Conservation (phyloP, 2,797 vertebrate genomes). For the Caiman crocodilus region DNA sequence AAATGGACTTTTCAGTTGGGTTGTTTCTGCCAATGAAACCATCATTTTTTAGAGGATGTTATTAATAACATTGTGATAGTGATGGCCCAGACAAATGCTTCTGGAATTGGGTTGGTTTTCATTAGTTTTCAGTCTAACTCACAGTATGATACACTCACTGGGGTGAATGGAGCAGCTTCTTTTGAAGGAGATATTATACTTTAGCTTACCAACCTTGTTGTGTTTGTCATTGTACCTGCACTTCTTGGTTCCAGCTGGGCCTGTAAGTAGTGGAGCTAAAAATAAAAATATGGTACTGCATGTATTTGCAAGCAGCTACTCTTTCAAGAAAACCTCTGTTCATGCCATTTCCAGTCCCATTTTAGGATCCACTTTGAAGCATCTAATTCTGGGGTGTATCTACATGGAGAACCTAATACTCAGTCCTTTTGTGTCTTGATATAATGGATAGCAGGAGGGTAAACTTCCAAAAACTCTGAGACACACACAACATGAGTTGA, state of each 20-base stretch:
- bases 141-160: not conserved
- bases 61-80: not conserved
- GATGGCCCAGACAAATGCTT: not conserved
- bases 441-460: not conserved
- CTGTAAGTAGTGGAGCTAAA: not conserved
- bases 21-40: not conserved
- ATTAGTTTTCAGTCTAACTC: not conserved
- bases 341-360: not conserved
- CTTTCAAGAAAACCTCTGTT: not conserved
- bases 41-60: not conserved
- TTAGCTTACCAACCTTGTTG: not conserved
- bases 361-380: not conserved
- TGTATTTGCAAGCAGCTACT: not conserved
- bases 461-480: not conserved
- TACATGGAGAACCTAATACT: not conserved
- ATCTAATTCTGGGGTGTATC: not conserved
- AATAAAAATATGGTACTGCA: not conserved
- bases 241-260: not conserved
- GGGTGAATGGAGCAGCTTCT: not conserved
- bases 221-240: no score
- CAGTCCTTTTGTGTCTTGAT: not conserved
- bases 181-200: not conserved
- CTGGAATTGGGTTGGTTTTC: not conserved
- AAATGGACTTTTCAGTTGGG: not conserved
- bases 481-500: no score